Evolutionary conservation across 2,888 invertebrate species (phyloP).

Genomic region (Tubulanus polymorphus): DNA sequence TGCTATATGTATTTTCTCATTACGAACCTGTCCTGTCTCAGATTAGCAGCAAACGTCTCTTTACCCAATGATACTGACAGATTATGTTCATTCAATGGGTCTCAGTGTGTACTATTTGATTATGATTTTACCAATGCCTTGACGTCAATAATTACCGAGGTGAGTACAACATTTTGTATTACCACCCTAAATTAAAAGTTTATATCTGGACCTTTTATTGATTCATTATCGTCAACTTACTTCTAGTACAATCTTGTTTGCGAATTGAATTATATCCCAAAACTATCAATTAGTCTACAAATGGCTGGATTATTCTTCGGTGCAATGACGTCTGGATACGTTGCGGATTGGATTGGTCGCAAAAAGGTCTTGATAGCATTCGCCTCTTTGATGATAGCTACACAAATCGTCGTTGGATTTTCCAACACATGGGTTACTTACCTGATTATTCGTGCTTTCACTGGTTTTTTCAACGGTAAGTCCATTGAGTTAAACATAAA

Average conservation of each 20-base stretch:
- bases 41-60: not conserved
- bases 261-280: conserved; percentile 19
- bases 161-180: too few relatives aligned
- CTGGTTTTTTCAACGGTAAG: conserved; percentile 19
- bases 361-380: conserved; percentile 22
- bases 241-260: conserved; percentile 27
- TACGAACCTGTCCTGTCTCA: conserved; percentile 30
- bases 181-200: too few relatives aligned
- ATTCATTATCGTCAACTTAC: too few relatives aligned
- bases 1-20: conserved; percentile 40
- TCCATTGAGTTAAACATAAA: too few relatives aligned
- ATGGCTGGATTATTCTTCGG: conserved; percentile 26
- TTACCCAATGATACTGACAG: not conserved
- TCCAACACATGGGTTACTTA: conserved; percentile 26
- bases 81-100: not conserved
- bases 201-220: too few relatives aligned
- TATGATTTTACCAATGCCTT: conserved; percentile 26
- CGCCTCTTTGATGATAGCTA: conserved; percentile 14
- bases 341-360: conserved; percentile 26
- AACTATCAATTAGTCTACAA: conserved; percentile 25
- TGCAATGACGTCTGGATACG: conserved; percentile 23
- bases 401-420: conserved; percentile 20
- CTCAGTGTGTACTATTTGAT: conserved; percentile 11
- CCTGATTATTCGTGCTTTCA: conserved; percentile 23
- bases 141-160: conserved; percentile 42